These are phyloP conservation scores for Tetheella fluctuosa DNA, from an alignment of 2,888 invertebrate genomes.

Conservation along the genomic window DNA sequence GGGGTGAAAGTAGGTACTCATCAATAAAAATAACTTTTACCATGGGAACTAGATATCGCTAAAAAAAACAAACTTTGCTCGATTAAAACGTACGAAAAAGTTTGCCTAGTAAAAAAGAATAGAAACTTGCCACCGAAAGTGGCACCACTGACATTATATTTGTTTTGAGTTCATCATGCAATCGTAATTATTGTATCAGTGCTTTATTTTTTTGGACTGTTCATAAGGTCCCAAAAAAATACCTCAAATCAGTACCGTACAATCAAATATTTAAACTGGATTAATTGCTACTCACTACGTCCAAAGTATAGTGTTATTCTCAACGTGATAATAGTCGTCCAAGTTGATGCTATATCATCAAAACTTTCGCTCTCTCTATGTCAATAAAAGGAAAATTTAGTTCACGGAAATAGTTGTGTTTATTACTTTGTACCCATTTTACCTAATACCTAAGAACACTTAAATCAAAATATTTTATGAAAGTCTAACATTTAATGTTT, in stretches of 20 bases:
- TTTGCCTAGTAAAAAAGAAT: slow-evolving; percentile 19
- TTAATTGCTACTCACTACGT: slow-evolving; percentile 51
- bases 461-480: slow-evolving; percentile 1
- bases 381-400: slow-evolving; percentile 47
- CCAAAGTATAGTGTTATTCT: slow-evolving; percentile 46
- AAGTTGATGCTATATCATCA: slow-evolving; percentile 50
- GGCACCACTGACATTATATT: slow-evolving; percentile 39
- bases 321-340: slow-evolving; percentile 53
- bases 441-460: not conserved
- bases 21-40: no score
- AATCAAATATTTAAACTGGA: slow-evolving; percentile 48
- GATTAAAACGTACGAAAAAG: no score
- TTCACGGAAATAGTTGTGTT: slow-evolving; percentile 27
- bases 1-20: no score
- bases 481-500: slow-evolving; percentile 5
- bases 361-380: slow-evolving; percentile 57
- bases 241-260: slow-evolving; percentile 36
- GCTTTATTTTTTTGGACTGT: slow-evolving; percentile 36
- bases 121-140: slow-evolving; percentile 35
- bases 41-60: no score
- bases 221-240: no score
- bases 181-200: slow-evolving; percentile 39
- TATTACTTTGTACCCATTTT: slow-evolving; percentile 9
- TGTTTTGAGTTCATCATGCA: slow-evolving; percentile 53
- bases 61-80: no score